phyloP scores from a whole-genome alignment of 2,797 vertebrate species.

The Hozukius guyotensis region DNA sequence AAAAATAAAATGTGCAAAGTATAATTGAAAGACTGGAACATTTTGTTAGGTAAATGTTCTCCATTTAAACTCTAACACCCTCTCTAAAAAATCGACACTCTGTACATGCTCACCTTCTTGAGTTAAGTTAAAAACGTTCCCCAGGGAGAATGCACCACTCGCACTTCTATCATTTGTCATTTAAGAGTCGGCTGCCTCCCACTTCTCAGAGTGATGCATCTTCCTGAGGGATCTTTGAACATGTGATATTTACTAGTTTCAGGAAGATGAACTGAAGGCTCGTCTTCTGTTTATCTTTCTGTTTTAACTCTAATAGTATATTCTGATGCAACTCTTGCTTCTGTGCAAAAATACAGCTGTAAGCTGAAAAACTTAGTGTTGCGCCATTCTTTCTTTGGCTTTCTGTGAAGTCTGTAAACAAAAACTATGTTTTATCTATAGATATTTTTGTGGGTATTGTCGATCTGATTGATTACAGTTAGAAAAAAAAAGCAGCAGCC shows the following conservation, averaged over 20 bases:
- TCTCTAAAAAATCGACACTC: background rate
- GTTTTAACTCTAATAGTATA: constrained; percentile 10
- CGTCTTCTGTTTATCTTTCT: constrained; percentile 6
- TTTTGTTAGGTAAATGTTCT: background rate
- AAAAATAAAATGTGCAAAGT: background rate
- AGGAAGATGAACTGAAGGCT: constrained; percentile 13
- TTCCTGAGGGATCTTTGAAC: constrained; percentile 28
- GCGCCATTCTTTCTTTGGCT: background rate
- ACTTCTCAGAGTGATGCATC: constrained; percentile 21
- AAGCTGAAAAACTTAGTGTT: background rate
- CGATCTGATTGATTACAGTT: background rate
- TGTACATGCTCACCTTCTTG: background rate
- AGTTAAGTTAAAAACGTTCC: constrained; percentile 18
- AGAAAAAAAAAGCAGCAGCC: background rate
- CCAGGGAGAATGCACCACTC: constrained; percentile 14
- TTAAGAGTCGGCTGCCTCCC: constrained; percentile 1
- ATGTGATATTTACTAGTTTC: constrained; percentile 23
- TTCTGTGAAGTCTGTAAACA: background rate
- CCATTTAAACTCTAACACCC: background rate
- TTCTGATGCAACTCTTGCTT: background rate
- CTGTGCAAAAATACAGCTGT: background rate
- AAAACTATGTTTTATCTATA: background rate
- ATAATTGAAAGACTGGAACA: background rate
- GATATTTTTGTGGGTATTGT: background rate
- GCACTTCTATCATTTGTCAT: constrained; percentile 22